Base-by-base conservation (phyloP, 2,113 vertebrate genomes). In the Connochaetes taurinus region DNA sequence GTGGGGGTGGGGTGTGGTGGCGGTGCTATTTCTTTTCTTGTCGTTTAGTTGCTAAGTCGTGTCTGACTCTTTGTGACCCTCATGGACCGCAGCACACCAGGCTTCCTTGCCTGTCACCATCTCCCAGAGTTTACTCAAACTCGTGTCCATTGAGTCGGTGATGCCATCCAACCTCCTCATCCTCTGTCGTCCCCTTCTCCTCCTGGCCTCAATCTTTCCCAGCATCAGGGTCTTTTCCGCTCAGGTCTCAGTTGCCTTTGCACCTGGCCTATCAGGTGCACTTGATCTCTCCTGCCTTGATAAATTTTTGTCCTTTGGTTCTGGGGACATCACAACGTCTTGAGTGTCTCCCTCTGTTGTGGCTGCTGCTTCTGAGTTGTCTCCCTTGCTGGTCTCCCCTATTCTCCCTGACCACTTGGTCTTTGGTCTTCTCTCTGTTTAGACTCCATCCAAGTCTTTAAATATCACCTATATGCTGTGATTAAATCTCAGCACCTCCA, bases 71-170 rank as follows among this genome's bases (percentile, higher is more conserved):
- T 27, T 43, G 71, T 27, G 71, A 7, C 23, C 6, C 23, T 43
- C 71, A 27, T 27, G 12, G 21, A 43, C 23, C 27, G 12, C 40
- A 43, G 71, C 23, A 76, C 23, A 43, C 21, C 71, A 76, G 71
- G 6, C 23, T 27, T 76, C 40, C 71, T 43, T 27, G 71, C 27
- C 12, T 1, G 0, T 15, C 40, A 27, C 23, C 15, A 15, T 43
- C 71, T 76, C 40, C 71, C 23, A 15, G 12, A 76, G 40, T 27
- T 43, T 14, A 43, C 23, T 27, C 40, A 25, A 76, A 76, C 23
- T 7, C 12, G 7, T 76, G 40, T 43, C 40, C 71, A 76, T 27
- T 76, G 36, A 76, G 36, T 43, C 23, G 0, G 71, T 43, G 23
- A 43, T 76, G 23, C 71, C 71, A 43, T 76, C 71, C 71, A 76